Base-by-base conservation (phyloP, 2,797 vertebrate genomes). In the Sebastes hubbsi region DNA sequence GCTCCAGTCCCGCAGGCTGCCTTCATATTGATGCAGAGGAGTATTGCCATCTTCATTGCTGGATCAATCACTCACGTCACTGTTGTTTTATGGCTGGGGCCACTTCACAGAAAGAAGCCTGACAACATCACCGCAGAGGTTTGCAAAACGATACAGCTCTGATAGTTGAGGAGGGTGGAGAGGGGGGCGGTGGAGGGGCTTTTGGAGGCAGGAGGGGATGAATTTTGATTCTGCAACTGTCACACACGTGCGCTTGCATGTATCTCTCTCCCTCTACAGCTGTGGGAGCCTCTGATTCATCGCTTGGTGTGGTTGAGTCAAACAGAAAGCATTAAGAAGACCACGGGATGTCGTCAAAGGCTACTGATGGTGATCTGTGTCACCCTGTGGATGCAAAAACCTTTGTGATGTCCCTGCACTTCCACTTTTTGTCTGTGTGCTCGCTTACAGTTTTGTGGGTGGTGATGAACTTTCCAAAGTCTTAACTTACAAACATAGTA, bases 41-140 rank as follows among this genome's bases (percentile, higher is more conserved):
- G 94, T 95, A 94, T 95, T 94, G 94, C 94, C 93, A 94, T 95
- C 93, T 94, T 95, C 94, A 94, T 94, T 94, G 94, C 93, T 93
- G 94, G 94, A 95, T 95, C 94, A 94, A 95, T 95, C 94, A 93
- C 92, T 94, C 94, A 93, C 90, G 92, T 94, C 93, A 93, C 91
- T 93, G 91, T 93, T 95, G 94, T 94, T 95, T 95, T 94, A 95
- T 94, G 88, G 94, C 91, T 87, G 90, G 90, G 93, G 91, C 93
- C 94, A 93, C 92, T 94, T 94, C 94, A 95, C 92, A 94, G 93
- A 93, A 91, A 94, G 93, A 88, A 90, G 92, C 90, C 92, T 94
- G 93, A 95, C 94, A 95, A 94, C 92, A 93, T 92, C 92, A 92
- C 93, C 92, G 86, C 93, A 90, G 93, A 94, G 94, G 93, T 90